phyloP scores from a whole-genome alignment of 1,140 invertebrate genomes.

The Lysiphlebus fabarum region DNA sequence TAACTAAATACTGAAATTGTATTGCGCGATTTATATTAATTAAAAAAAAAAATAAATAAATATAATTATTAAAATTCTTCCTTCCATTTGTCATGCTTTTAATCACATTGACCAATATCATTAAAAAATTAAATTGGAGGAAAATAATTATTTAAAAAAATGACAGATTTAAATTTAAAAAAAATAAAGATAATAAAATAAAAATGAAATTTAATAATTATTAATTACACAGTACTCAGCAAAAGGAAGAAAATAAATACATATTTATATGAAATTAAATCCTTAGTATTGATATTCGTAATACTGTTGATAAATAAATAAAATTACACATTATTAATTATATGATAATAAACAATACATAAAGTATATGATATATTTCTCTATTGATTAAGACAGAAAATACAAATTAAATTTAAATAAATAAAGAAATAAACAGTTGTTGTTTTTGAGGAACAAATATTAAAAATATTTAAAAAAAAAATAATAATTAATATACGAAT shows the following conservation, averaged over 20 bases:
- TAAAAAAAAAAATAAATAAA: too few species aligned
- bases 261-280: conserved; percentile 33
- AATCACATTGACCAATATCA: too few species aligned
- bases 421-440: conserved; percentile 41
- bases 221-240: too few species aligned
- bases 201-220: too few species aligned
- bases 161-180: not conserved
- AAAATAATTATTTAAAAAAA: too few species aligned
- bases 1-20: not conserved
- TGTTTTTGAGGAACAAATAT: conserved; percentile 42
- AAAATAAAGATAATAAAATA: not conserved
- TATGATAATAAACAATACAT: conserved; percentile 57
- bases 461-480: conserved; percentile 25
- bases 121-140: too few species aligned
- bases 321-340: conserved; percentile 55
- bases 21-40: not conserved
- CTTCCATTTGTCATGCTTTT: not conserved
- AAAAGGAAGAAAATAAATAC: conserved; percentile 11
- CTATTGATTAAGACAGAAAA: conserved; percentile 53
- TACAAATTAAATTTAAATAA: conserved; percentile 42
- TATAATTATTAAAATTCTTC: too few species aligned
- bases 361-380: conserved; percentile 59
- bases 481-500: conserved; percentile 38
- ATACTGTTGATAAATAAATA: conserved; percentile 58
- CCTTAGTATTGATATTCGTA: conserved; percentile 56